Percentiles rank a stretch among this genome's conserved stretches.
Conservation (phyloP, 2,113 vertebrate species). For the Stegostoma tigrinum region DNA sequence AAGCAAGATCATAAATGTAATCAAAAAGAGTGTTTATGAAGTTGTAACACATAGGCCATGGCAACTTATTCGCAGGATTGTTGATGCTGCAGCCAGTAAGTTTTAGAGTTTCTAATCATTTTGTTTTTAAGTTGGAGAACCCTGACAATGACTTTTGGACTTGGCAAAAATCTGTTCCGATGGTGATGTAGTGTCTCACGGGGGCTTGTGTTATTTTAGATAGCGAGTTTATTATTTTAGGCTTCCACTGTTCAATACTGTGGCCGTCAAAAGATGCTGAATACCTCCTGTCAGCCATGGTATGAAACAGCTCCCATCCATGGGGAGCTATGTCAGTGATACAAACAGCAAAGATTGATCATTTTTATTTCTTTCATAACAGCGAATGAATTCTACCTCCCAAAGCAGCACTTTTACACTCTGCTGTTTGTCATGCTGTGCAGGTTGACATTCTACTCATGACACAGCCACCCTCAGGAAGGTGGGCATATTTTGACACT, state of each 20-base stretch:
- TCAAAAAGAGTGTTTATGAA: not conserved
- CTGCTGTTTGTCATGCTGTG: not conserved
- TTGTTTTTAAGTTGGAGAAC: not conserved
- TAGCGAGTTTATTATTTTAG: not conserved
- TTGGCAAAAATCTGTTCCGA: not conserved
- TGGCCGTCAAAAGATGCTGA: not conserved
- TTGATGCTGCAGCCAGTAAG: not conserved
- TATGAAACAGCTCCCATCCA: not conserved
- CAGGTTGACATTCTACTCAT: conserved; percentile 91
- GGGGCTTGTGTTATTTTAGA: not conserved
- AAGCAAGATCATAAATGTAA: not conserved
- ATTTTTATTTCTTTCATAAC: not conserved
- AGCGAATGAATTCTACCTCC: not conserved
- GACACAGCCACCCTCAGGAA: conserved; percentile 81
- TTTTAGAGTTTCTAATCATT: not conserved
- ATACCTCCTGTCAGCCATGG: not conserved
- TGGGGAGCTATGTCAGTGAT: not conserved
- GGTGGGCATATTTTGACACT: conserved; percentile 90
- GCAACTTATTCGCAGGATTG: not conserved
- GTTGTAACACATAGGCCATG: not conserved
- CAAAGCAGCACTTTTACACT: not conserved
- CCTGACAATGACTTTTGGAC: not conserved
- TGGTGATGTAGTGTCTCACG: not conserved
- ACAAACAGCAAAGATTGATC: not conserved
- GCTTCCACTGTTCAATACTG: not conserved